Evolutionary conservation across 1,140 invertebrate species (phyloP).

Genomic region (Drosophila lini): DNA sequence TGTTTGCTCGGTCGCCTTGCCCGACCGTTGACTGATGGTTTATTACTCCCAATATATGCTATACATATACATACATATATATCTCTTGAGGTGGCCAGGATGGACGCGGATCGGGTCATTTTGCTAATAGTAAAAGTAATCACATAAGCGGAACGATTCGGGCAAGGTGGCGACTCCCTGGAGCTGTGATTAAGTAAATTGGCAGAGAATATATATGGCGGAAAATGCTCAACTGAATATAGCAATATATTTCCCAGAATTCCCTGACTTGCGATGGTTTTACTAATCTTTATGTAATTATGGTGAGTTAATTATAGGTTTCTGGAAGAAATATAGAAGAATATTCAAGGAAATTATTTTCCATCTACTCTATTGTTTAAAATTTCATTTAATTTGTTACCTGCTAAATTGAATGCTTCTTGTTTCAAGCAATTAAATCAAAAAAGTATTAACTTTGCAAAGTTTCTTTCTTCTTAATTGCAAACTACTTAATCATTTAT

Average conservation of each 20-base stretch:
- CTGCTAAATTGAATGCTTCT: background rate
- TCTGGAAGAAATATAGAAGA: background rate
- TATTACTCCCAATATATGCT: constrained; percentile 48
- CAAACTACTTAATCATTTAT: constrained; percentile 64
- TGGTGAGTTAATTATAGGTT: background rate
- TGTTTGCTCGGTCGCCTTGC: constrained; percentile 18
- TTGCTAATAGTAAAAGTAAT: constrained; percentile 60
- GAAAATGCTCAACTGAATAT: background rate
- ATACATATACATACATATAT: background rate
- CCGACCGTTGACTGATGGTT: constrained; percentile 66
- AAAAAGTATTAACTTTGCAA: constrained; percentile 22
- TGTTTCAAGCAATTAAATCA: constrained; percentile 1
- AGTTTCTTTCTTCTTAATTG: constrained; percentile 25
- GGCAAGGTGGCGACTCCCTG: background rate
- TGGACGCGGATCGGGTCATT: constrained; percentile 27
- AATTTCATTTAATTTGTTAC: background rate
- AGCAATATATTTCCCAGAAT: constrained; percentile 9
- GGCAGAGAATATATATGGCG: constrained; percentile 4
- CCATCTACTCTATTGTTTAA: background rate
- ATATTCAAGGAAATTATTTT: background rate
- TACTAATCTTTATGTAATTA: constrained; percentile 4
- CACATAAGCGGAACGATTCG: constrained; percentile 32
- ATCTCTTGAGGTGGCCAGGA: constrained; percentile 38
- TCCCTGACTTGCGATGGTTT: background rate
- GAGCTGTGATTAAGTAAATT: constrained; percentile 36